Conservation (phyloP, 1,140 invertebrate species). For the Gryllus bimaculatus region DNA sequence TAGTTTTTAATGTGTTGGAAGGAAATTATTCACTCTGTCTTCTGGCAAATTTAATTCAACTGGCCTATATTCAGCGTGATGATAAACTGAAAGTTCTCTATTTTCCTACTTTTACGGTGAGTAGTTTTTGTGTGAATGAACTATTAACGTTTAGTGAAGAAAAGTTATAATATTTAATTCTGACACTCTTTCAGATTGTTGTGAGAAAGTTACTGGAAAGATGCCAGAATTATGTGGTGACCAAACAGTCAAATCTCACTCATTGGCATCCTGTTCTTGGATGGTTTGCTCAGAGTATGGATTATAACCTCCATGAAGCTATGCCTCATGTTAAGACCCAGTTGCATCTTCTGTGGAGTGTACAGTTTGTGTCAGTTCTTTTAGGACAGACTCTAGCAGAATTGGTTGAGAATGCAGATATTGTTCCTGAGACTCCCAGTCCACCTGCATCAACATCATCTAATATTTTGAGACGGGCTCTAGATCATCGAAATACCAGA, state of each 20-base stretch:
- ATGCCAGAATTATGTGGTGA: conserved; percentile 75
- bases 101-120: conserved; percentile 61
- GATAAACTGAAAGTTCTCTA: conserved; percentile 47
- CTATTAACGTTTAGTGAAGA: background rate
- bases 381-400: conserved; percentile 35
- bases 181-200: conserved; percentile 49
- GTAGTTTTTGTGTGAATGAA: conserved; percentile 23
- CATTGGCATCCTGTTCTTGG: conserved; percentile 96
- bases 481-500: conserved; percentile 20
- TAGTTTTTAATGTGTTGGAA: conserved; percentile 79
- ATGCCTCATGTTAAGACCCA: conserved; percentile 73
- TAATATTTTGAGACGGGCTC: conserved; percentile 19
- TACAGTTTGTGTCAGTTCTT: conserved; percentile 44
- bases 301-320: conserved; percentile 71
- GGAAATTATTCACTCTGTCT: conserved; percentile 80
- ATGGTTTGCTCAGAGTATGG: conserved; percentile 87
- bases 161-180: conserved; percentile 7
- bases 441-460: conserved; percentile 6
- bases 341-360: conserved; percentile 77
- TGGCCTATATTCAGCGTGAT: conserved; percentile 63
- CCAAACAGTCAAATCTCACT: conserved; percentile 79
- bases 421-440: conserved; percentile 2
- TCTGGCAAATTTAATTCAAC: conserved; percentile 63
- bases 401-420: conserved; percentile 28
- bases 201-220: conserved; percentile 69